A percentile compares a stretch with the other conserved stretches of the same genome.
Conservation (phyloP, 37 sponge, comb jelly and placozoan genomes). For the Cliona cf. orientalis region DNA sequence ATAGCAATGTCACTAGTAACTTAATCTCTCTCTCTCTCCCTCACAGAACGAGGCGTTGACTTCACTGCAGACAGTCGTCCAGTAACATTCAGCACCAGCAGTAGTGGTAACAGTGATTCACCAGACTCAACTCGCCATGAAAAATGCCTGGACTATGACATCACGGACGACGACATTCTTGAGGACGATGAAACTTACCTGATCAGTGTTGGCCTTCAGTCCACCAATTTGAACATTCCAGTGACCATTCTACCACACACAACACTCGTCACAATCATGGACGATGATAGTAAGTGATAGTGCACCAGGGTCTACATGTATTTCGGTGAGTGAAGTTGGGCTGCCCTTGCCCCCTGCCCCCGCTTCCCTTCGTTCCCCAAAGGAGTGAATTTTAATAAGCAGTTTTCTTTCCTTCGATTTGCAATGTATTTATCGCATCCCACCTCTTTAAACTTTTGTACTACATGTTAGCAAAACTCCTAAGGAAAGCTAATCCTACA, state of each 20-base stretch:
- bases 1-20: background rate
- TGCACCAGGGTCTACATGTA: background rate
- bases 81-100: background rate
- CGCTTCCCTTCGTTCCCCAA: too few species aligned
- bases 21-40: background rate
- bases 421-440: too few species aligned
- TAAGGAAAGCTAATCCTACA: too few species aligned
- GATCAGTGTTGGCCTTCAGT: background rate
- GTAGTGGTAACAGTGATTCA: too few species aligned
- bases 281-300: conserved; percentile 37
- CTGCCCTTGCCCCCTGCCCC: too few species aligned
- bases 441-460: too few species aligned
- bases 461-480: too few species aligned
- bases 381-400: too few species aligned
- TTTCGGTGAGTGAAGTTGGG: too few species aligned
- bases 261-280: conserved; percentile 7
- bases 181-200: conserved; percentile 14
- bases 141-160: background rate
- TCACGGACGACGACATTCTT: background rate
- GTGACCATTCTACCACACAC: conserved; percentile 8
- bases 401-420: too few species aligned
- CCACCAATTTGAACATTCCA: background rate
- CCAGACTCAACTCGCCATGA: background rate
- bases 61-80: background rate
- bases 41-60: background rate